A percentile compares a stretch with the other conserved stretches of the same genome.
These are phyloP conservation scores for Athrips mouffetella DNA, from an alignment of 2,888 invertebrate genomes.

Conservation along the genomic window DNA sequence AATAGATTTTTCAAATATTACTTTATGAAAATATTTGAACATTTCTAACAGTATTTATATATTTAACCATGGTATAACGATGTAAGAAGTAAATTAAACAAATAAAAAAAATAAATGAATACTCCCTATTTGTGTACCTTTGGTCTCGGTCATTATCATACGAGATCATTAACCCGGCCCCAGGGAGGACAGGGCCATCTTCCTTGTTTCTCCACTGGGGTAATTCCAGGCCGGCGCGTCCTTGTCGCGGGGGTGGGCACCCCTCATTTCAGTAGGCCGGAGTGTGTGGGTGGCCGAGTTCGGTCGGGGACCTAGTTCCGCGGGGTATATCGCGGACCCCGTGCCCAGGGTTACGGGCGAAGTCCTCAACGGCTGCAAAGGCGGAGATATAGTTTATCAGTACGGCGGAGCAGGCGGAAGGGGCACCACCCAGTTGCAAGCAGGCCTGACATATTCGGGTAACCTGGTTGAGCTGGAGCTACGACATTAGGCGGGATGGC, in stretches of 20 bases:
- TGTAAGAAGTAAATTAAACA: too few species aligned
- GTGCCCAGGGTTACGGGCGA: slow-evolving; percentile 8
- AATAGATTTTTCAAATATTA: too few species aligned
- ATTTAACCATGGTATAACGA: too few species aligned
- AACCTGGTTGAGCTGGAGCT: neutral
- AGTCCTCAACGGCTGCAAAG: slow-evolving; percentile 9
- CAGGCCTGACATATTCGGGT: neutral
- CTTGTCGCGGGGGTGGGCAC: too few species aligned
- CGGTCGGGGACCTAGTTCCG: too few species aligned
- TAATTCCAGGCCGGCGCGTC: neutral
- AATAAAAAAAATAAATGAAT: too few species aligned
- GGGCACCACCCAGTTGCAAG: slow-evolving; percentile 5
- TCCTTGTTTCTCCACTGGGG: neutral
- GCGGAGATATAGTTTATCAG: slow-evolving; percentile 7
- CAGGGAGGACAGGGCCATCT: neutral
- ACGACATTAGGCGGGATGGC: neutral
- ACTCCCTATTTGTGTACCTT: too few species aligned
- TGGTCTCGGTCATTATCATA: neutral
- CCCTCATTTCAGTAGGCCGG: neutral
- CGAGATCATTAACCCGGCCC: too few species aligned
- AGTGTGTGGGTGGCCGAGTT: neutral
- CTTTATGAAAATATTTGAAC: too few species aligned
- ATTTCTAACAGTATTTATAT: too few species aligned
- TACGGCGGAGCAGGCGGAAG: slow-evolving; percentile 11
- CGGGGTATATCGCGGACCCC: too few species aligned